Evolutionary conservation across 1,140 invertebrate genomes (phyloP).

Genomic region (Subanguina moxae): DNA sequence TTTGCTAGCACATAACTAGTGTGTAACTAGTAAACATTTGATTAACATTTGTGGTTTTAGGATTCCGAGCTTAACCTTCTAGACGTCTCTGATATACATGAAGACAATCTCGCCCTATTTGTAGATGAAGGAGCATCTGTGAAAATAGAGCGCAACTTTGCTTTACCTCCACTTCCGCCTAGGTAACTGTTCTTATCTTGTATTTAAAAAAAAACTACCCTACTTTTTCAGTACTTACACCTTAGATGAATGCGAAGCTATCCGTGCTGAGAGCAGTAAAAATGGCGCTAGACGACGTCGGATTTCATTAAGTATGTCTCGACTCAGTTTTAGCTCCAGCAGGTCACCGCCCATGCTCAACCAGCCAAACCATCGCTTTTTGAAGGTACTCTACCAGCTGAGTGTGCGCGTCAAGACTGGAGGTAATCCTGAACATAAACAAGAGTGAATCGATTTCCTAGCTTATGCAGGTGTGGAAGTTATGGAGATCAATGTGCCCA

Average conservation of each 20-base stretch:
- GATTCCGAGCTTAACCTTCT: constrained; percentile 17
- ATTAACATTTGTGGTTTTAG: not conserved
- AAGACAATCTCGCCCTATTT: constrained; percentile 42
- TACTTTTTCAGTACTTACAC: constrained; percentile 13
- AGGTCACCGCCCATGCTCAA: not conserved
- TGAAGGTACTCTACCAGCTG: constrained; percentile 27
- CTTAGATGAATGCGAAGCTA: constrained; percentile 17
- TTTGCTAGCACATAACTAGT: too few species aligned
- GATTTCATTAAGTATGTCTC: not conserved
- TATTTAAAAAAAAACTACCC: constrained; percentile 10
- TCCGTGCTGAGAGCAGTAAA: not conserved
- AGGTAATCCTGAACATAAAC: constrained; percentile 1
- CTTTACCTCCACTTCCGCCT: constrained; percentile 35
- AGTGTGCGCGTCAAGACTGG: constrained; percentile 26
- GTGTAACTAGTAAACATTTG: too few species aligned
- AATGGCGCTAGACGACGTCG: constrained; percentile 3
- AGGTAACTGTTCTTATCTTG: constrained; percentile 29
- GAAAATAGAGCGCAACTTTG: constrained; percentile 42
- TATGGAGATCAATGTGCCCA: constrained; percentile 42
- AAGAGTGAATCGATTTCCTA: constrained; percentile 1
- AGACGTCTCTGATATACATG: constrained; percentile 37
- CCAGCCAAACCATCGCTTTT: constrained; percentile 18
- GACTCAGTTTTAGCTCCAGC: constrained; percentile 11
- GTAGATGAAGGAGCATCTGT: constrained; percentile 35
- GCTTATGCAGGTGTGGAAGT: constrained; percentile 29